Evolutionary conservation across 2,113 vertebrate genomes (phyloP).

Genomic region (Nesospiza acunhae): DNA sequence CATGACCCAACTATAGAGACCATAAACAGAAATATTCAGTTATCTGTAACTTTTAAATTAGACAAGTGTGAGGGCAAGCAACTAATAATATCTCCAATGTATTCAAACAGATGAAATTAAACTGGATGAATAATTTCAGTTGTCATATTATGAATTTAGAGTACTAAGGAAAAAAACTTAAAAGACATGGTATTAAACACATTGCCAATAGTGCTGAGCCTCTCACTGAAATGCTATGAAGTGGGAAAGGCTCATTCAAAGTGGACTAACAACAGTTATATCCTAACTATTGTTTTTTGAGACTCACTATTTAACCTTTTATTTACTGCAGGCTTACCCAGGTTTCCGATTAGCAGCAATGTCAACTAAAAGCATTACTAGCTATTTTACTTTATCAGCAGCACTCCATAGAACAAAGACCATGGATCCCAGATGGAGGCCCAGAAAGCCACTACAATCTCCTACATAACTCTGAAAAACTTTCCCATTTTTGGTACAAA

Average conservation of each 20-base stretch:
- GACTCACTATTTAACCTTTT: not conserved
- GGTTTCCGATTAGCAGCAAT: not conserved
- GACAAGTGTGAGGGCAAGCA: not conserved
- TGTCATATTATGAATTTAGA: constrained; percentile 57
- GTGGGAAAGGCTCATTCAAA: not conserved
- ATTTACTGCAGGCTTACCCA: not conserved
- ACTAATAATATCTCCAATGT: constrained; percentile 48
- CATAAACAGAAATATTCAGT: constrained; percentile 47
- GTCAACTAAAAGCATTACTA: not conserved
- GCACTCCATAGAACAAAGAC: not conserved
- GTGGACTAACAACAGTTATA: not conserved
- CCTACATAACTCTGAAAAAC: not conserved
- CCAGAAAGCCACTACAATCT: not conserved
- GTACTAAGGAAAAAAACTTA: not conserved
- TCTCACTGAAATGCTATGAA: not conserved
- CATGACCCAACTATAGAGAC: not conserved
- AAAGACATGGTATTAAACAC: not conserved
- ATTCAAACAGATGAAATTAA: constrained; percentile 47
- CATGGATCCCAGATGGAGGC: not conserved
- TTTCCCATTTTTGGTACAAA: not conserved
- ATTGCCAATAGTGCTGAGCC: not conserved
- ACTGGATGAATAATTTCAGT: constrained; percentile 44
- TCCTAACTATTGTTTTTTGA: not conserved
- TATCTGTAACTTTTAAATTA: constrained; percentile 63
- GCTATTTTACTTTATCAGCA: not conserved